Conservation (phyloP, 2,888 invertebrate genomes). For the Pollenia angustigena region DNA sequence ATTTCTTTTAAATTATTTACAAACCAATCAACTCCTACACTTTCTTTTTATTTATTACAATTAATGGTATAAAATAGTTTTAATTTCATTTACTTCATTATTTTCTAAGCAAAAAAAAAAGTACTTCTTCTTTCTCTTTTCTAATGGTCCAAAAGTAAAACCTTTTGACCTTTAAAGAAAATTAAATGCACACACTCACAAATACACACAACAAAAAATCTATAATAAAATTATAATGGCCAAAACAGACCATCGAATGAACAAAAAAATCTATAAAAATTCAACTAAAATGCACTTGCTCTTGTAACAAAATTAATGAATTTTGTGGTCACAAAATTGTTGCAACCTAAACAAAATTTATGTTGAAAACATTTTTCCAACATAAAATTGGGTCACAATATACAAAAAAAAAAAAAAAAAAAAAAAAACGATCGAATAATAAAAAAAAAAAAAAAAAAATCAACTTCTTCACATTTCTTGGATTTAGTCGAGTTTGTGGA, state of each 20-base stretch:
- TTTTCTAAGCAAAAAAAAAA: not conserved
- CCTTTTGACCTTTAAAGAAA: slow-evolving; percentile 65
- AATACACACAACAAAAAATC: not conserved
- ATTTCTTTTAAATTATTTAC: not conserved
- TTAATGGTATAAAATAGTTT: slow-evolving; percentile 34
- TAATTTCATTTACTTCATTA: slow-evolving; percentile 28
- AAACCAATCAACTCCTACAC: slow-evolving; percentile 20
- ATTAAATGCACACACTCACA: slow-evolving; percentile 40
- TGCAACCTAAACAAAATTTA: slow-evolving; percentile 52
- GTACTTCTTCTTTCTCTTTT: slow-evolving; percentile 55
- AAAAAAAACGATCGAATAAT: not conserved
- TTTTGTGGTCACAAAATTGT: slow-evolving; percentile 67
- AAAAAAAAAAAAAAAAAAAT: slow-evolving; percentile 27
- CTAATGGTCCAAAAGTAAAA: slow-evolving; percentile 17
- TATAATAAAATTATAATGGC: slow-evolving; percentile 53
- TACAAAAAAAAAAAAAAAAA: slow-evolving; percentile 13
- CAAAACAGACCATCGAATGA: slow-evolving; percentile 27
- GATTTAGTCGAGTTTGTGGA: not conserved
- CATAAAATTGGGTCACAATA: slow-evolving; percentile 61
- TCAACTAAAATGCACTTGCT: slow-evolving; percentile 50
- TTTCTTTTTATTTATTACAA: slow-evolving; percentile 34
- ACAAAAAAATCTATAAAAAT: not conserved
- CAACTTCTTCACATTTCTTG: slow-evolving; percentile 42
- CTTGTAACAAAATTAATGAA: slow-evolving; percentile 58
- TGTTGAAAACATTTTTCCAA: slow-evolving; percentile 9